Evolutionary conservation across 2,888 invertebrate genomes (phyloP).

Genomic region (Lottia scabra): DNA sequence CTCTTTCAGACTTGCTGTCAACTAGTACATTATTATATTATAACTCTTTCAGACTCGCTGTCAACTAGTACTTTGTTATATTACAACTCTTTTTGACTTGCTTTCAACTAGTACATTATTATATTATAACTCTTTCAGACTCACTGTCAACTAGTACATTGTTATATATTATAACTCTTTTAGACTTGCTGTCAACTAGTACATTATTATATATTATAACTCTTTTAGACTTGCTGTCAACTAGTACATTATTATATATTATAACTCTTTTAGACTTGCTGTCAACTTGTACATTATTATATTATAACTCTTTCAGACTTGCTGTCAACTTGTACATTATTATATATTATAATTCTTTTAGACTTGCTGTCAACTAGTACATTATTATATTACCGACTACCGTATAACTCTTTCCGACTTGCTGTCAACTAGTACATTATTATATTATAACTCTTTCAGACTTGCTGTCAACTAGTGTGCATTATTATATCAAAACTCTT

Average conservation of each 20-base stretch:
- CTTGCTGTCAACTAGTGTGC: conserved; percentile 74
- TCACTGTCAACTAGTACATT: conserved; percentile 73
- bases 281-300: conserved; percentile 69
- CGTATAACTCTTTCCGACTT: conserved; percentile 46
- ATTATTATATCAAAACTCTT: conserved; percentile 10
- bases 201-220: no score
- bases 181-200: conserved; percentile 73
- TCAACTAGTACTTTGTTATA: conserved; percentile 72
- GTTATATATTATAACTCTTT: conserved; percentile 12
- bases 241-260: conserved; percentile 72
- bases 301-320: conserved; percentile 44
- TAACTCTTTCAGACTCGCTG: conserved; percentile 53
- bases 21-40: conserved; percentile 72
- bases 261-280: conserved; percentile 50
- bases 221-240: conserved; percentile 58
- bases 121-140: conserved; percentile 42
- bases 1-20: conserved; percentile 58
- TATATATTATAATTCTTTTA: conserved; percentile 32
- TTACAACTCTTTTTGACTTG: conserved; percentile 47
- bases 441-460: conserved; percentile 40
- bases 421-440: conserved; percentile 73
- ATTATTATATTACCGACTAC: no score
- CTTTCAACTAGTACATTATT: no score
- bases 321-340: conserved; percentile 70
- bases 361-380: conserved; percentile 73